Evolutionary conservation across 2,797 vertebrate genomes (phyloP).

Genomic region (Anniella stebbinsi): DNA sequence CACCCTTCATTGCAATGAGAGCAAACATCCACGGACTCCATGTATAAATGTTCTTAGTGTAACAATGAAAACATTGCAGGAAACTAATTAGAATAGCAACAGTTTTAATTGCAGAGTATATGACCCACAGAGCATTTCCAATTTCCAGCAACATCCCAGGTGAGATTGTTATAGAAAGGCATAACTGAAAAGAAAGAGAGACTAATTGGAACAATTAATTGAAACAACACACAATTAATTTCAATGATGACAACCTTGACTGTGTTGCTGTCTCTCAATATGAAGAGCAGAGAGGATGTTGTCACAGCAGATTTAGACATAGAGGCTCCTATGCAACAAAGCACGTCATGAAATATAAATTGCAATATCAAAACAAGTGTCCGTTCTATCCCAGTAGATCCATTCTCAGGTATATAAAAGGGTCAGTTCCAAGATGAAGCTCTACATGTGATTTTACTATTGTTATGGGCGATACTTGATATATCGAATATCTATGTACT

Average conservation of each 20-base stretch:
- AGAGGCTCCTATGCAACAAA: slow-evolving; percentile 5
- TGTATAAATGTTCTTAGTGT: slow-evolving; percentile 36
- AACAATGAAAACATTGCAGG: slow-evolving; percentile 57
- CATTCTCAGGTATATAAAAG: not conserved
- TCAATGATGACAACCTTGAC: slow-evolving; percentile 60
- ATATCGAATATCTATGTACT: not conserved
- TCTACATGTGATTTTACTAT: not conserved
- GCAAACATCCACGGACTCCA: slow-evolving; percentile 15
- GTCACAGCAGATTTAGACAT: not conserved
- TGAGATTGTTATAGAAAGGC: slow-evolving; percentile 70
- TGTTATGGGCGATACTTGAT: not conserved
- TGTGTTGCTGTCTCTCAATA: slow-evolving; percentile 40
- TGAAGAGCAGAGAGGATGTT: slow-evolving; percentile 7
- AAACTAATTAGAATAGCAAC: slow-evolving; percentile 74
- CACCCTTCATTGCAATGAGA: slow-evolving; percentile 12
- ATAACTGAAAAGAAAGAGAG: slow-evolving; percentile 64
- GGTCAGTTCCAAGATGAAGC: not conserved
- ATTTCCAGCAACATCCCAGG: slow-evolving; percentile 74
- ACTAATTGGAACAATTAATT: slow-evolving; percentile 82
- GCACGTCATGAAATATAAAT: not conserved
- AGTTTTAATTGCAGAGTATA: slow-evolving; percentile 74
- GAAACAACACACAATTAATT: slow-evolving; percentile 79
- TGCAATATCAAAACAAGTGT: not conserved
- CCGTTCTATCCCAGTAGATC: not conserved
- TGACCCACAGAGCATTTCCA: slow-evolving; percentile 76